Evolutionary conservation across 2,888 invertebrate species (phyloP), one percentile per base, ranked within the genome.

Genomic region (Pristionchus arcanus): DNA sequence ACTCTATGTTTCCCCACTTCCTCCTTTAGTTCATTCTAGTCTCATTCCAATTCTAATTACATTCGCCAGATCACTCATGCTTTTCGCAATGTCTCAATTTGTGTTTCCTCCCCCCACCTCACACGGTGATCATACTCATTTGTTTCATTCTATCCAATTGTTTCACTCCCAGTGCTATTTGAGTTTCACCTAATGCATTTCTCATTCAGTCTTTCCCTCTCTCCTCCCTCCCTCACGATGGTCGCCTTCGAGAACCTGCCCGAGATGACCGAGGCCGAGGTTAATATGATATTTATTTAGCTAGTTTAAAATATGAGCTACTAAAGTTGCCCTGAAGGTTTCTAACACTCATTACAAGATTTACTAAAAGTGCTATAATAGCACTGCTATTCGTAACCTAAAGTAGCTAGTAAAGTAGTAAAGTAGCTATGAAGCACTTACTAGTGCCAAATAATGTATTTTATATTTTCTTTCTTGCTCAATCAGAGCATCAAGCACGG

Each of bases 261-360:
- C 66, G 86, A 86, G 86, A 86, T 86, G 86, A 86, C 34, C 42
- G 59, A 59, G 86, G 86, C 59, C 42, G 86, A 86, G 86, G 83
- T 83, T n/a, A 28, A 66, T 28, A 28, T 66, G 2, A 28, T 25
- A 66, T 49, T 49, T 49, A 49, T 42, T 42, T 42, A 42, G 42
- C 5, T 3, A 42, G 42, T 42, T 42, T 42, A 42, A 42, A 5
- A 42, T 9, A 42, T 42, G 42, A 42, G 42, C 42, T 9, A 42
- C 42, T 42, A 9, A 3, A 42, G 42, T 5, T 42, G 42, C 42
- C 42, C 42, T 42, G 9, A 42, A 42, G 42, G 42, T 5, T 3
- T 42, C 4, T 42, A 42, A 42, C 42, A 9, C 42, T 42, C 42
- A 42, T n/a, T n/a, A n/a, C n/a, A n/a, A n/a, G n/a, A n/a, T n/a